These are phyloP conservation scores for Morelia viridis DNA, from an alignment of 2,797 vertebrate genomes.

Conservation along the genomic window DNA sequence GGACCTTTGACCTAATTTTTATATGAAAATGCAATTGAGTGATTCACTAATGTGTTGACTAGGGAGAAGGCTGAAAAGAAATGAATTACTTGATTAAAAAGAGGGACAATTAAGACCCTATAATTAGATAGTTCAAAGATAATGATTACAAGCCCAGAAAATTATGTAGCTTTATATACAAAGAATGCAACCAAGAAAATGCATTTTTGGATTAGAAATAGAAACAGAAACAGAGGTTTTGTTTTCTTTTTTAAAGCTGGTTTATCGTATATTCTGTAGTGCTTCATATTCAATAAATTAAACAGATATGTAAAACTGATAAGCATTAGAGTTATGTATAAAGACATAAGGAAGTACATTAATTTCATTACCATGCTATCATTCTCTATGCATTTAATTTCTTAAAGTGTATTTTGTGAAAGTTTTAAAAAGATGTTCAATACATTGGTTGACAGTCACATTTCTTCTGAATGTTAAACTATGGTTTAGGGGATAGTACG, in stretches of 20 bases:
- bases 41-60: not conserved
- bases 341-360: not conserved
- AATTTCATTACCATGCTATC: not conserved
- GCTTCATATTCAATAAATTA: not conserved
- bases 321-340: not conserved
- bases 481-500: slow-evolving; percentile 30
- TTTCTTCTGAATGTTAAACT: slow-evolving; percentile 27
- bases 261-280: not conserved
- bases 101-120: not conserved
- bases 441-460: slow-evolving; percentile 22
- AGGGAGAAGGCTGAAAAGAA: slow-evolving; percentile 9
- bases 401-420: not conserved
- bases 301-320: not conserved
- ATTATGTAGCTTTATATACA: slow-evolving; percentile 37
- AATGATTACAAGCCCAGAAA: not conserved
- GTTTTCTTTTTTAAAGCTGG: not conserved
- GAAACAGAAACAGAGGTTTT: slow-evolving; percentile 11
- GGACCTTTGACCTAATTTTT: not conserved
- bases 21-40: not conserved
- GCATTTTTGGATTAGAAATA: slow-evolving; percentile 2
- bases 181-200: slow-evolving; percentile 11
- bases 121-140: not conserved
- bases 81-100: slow-evolving; percentile 6
- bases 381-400: not conserved
- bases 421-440: slow-evolving; percentile 28